These are phyloP conservation scores for Nomia melanderi DNA, from an alignment of 1,140 invertebrate species.

Conservation along the genomic window DNA sequence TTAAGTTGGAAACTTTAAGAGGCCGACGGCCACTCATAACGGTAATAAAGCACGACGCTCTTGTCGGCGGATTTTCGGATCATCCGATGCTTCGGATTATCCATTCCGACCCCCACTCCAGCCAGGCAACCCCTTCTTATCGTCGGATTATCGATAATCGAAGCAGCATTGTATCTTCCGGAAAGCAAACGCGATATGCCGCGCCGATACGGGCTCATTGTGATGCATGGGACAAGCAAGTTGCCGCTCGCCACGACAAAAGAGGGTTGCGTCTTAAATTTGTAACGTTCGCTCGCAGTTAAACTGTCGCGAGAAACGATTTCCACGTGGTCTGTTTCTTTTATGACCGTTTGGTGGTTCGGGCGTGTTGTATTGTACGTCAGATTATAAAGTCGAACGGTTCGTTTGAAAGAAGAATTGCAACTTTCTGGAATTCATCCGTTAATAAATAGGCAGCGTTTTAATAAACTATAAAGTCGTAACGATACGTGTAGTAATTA, in stretches of 20 bases:
- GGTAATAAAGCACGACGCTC: constrained; percentile 41
- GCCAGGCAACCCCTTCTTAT: constrained; percentile 20
- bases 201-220: constrained; percentile 6
- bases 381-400: too few relatives aligned
- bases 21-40: constrained; percentile 24
- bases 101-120: not conserved
- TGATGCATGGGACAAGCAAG: not conserved
- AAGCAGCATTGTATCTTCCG: constrained; percentile 19
- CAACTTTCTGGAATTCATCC: too few relatives aligned
- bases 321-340: not conserved
- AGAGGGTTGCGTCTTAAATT: not conserved
- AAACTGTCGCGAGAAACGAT: not conserved
- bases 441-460: too few relatives aligned
- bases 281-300: not conserved
- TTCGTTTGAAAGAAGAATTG: too few relatives aligned
- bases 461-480: too few relatives aligned
- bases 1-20: constrained; percentile 43
- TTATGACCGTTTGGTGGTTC: not conserved
- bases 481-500: too few relatives aligned
- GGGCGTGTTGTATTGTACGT: too few relatives aligned
- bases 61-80: constrained; percentile 40
- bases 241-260: constrained; percentile 3
- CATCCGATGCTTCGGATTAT: constrained; percentile 27
- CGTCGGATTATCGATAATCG: constrained; percentile 42
- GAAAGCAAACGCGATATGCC: constrained; percentile 1